Evolutionary conservation across 2,797 vertebrate genomes (phyloP).

Genomic region (Sebastes iracundus): DNA sequence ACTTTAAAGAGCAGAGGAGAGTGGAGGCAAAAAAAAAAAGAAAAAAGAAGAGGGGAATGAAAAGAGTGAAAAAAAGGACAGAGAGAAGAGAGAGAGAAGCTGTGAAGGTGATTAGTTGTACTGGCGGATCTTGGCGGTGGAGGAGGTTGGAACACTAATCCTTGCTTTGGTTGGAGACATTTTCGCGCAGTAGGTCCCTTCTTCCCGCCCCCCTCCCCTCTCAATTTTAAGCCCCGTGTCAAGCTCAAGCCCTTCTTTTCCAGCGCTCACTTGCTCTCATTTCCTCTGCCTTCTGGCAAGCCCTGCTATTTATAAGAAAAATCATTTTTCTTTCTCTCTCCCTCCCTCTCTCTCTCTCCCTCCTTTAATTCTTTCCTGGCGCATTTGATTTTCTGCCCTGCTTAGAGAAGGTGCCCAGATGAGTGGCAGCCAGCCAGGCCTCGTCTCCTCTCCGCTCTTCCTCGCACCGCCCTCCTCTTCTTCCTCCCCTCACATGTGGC

Average conservation of each 20-base stretch:
- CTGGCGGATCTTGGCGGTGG: slow-evolving; percentile 84
- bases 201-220: slow-evolving; percentile 87
- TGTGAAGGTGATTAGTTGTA: slow-evolving; percentile 87
- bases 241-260: slow-evolving; percentile 86
- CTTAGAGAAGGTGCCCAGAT: slow-evolving; percentile 87
- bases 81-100: slow-evolving; percentile 47
- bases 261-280: slow-evolving; percentile 85
- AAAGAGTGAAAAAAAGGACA: slow-evolving; percentile 54
- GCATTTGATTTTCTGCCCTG: slow-evolving; percentile 87
- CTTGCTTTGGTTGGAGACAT: slow-evolving; percentile 87
- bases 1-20: slow-evolving; percentile 79
- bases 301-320: slow-evolving; percentile 88
- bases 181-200: slow-evolving; percentile 85
- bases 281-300: slow-evolving; percentile 89
- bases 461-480: slow-evolving; percentile 15
- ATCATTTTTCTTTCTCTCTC: slow-evolving; percentile 82
- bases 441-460: background rate
- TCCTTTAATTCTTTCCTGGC: slow-evolving; percentile 86
- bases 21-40: slow-evolving; percentile 34
- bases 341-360: slow-evolving; percentile 69
- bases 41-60: slow-evolving; percentile 36
- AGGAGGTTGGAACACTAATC: slow-evolving; percentile 88
- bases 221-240: slow-evolving; percentile 89
- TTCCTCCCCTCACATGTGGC: slow-evolving; percentile 55
- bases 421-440: slow-evolving; percentile 83